Base-by-base conservation (phyloP, 1,140 invertebrate genomes). In the Odontomachus brunneus region DNA sequence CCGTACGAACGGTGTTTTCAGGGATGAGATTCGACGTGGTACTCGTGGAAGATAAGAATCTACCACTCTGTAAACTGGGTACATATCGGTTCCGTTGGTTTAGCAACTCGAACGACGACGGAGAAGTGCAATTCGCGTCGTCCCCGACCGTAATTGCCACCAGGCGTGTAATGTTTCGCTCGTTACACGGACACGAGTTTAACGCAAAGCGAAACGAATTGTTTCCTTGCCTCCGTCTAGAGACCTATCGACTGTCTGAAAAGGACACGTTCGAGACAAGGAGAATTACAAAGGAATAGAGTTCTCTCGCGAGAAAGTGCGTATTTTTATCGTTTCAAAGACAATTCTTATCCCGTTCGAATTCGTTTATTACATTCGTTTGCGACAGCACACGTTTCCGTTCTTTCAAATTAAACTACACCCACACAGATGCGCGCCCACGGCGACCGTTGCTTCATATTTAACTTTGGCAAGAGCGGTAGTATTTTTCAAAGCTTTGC, bases 391-490 rank as follows among this genome's bases (percentile, higher is more conserved):
- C 7, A 22, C 38, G 49, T 38, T 66, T 29, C 49, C 26, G 0
- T 44, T 76, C n/a, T 33, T 51, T 53, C 3, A 17, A 29, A 51
- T 63, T 33, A 51, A 33, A 3, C 19, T 33, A 22, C 14, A 38
- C 22, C 38, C 44, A 0, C 51, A 11, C 38, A 44, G 0, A 11
- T 9, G 38, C n/a, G 53, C n/a, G 2, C 29, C 3, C 15, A 53
- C n/a, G 15, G 19, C 29, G 33, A 76, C 48, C 26, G 60, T 66
- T 76, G 62, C 29, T 66, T 66, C 19, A 53, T 55, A 76, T 76
- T 76, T 76, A 66, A 76, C 53, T 76, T 76, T 66, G n/a, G 38
- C 48, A 26, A 44, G 29, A 53, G 29, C 24, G 62, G 19, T 24
- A 44, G 38, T 76, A 66, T 76, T 15, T 53, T 66, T 26, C 11